Evolutionary conservation across 2,113 vertebrate genomes (phyloP).

Genomic region (Anhinga anhinga): DNA sequence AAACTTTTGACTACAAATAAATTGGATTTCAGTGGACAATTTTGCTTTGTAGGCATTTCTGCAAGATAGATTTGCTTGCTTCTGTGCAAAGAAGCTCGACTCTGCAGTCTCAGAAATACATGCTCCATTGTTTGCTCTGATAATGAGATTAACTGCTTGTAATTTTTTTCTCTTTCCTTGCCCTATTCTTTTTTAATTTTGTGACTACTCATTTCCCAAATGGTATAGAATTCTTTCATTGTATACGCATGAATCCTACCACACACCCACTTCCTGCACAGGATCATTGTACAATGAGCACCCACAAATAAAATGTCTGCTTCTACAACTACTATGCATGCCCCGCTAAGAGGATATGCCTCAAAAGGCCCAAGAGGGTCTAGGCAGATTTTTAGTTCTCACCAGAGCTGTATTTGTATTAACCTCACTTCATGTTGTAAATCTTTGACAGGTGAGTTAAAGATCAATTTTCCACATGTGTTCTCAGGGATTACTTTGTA

Average conservation of each 20-base stretch:
- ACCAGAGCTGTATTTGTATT: neutral
- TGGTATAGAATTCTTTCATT: neutral
- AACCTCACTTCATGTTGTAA: neutral
- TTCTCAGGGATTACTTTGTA: neutral
- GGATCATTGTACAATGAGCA: neutral
- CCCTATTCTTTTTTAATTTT: neutral
- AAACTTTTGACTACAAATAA: neutral
- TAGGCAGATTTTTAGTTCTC: neutral
- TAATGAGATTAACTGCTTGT: neutral
- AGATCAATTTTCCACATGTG: neutral
- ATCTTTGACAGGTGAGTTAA: neutral
- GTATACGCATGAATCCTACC: neutral
- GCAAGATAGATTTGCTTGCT: neutral
- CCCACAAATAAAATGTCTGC: neutral
- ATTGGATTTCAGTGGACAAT: neutral
- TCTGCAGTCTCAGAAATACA: neutral
- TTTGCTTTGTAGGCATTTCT: neutral
- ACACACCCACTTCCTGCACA: accelerated
- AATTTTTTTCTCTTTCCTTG: neutral
- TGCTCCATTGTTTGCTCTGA: neutral
- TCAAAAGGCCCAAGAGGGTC: neutral
- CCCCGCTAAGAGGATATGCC: neutral
- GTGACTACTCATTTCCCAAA: neutral
- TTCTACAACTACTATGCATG: neutral
- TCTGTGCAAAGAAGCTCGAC: neutral